Percentiles rank a stretch among this genome's conserved stretches.
These are phyloP conservation scores for Ditylenchus dipsaci DNA, from an alignment of 1,140 invertebrate species.

Conservation along the genomic window DNA sequence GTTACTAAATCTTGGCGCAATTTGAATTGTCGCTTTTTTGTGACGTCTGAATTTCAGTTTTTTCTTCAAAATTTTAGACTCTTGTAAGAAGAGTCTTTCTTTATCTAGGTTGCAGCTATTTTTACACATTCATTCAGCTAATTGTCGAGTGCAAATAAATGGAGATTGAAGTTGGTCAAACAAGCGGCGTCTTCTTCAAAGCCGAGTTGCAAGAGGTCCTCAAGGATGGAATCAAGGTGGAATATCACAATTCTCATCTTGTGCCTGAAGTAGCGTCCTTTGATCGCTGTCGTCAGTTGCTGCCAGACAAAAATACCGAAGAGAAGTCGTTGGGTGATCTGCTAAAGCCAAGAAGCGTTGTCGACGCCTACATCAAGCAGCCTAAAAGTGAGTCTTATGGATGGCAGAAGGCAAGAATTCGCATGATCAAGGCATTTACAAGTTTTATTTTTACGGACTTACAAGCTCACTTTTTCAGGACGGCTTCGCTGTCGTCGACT, in stretches of 20 bases:
- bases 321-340: not conserved
- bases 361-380: constrained; percentile 8
- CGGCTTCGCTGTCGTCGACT: constrained; percentile 36
- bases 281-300: not conserved
- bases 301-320: not conserved
- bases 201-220: not conserved
- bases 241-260: not conserved
- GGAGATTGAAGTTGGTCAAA: constrained; percentile 7
- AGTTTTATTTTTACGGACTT: too few species aligned
- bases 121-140: not conserved
- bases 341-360: not conserved
- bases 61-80: too few species aligned
- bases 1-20: too few species aligned
- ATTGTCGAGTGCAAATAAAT: not conserved
- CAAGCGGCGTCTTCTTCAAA: constrained; percentile 1
- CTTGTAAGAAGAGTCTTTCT: too few species aligned
- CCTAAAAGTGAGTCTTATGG: not conserved
- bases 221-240: not conserved
- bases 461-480: constrained; percentile 10
- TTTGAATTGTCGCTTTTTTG: too few species aligned
- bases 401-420: not conserved
- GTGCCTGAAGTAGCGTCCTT: not conserved
- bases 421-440: not conserved
- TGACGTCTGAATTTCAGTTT: too few species aligned
- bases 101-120: too few species aligned